Conservation (phyloP, 2,888 invertebrate genomes). For the Drosophila mulleri region DNA sequence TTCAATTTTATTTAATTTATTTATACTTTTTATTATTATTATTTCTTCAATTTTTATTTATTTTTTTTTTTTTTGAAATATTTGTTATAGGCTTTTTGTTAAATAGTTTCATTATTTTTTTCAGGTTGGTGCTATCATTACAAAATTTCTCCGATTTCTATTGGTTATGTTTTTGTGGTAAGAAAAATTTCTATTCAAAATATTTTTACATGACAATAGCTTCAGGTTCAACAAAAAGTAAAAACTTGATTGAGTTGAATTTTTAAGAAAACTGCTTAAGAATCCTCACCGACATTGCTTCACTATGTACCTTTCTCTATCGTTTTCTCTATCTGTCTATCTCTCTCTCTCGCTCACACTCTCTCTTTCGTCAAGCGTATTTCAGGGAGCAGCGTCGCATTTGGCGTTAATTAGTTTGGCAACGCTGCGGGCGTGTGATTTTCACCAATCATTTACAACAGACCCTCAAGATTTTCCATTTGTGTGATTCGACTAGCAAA, state of each 20-base stretch:
- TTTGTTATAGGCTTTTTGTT: no score
- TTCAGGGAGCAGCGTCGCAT: conserved; percentile 51
- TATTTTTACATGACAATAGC: conserved; percentile 5
- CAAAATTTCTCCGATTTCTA: not conserved
- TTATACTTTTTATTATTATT: no score
- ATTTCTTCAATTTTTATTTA: not conserved
- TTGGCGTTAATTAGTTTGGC: conserved; percentile 78
- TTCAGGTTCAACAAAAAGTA: not conserved
- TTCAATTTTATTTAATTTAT: no score
- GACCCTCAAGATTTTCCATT: conserved; percentile 24
- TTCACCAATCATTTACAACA: conserved; percentile 68
- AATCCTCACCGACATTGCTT: not conserved
- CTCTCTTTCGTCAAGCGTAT: not conserved
- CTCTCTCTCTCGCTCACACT: not conserved
- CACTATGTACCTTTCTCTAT: no score
- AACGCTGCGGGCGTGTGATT: conserved; percentile 72
- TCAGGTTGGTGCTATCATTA: not conserved
- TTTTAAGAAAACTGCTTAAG: not conserved
- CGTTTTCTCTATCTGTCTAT: no score
- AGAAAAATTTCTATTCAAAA: not conserved
- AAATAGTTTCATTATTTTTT: no score
- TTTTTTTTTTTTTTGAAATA: not conserved
- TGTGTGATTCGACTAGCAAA: not conserved
- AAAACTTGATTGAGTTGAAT: not conserved
- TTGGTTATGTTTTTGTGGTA: not conserved